A percentile compares a stretch with the other conserved stretches of the same genome.
Evolutionary conservation across 2,797 vertebrate genomes (phyloP).

Genomic region (Micromesistius poutassou): DNA sequence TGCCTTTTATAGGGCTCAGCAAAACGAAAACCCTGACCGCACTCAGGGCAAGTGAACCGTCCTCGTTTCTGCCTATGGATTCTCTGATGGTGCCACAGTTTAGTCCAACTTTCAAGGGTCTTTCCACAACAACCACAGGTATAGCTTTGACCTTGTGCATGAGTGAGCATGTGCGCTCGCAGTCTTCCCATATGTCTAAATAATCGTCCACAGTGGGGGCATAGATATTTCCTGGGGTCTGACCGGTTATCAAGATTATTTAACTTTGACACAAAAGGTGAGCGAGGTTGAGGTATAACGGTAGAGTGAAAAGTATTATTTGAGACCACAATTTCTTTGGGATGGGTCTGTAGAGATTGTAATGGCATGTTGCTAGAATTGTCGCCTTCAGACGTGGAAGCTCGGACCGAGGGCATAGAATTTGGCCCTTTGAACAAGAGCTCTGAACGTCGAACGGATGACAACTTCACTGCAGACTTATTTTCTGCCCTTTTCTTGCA

Average conservation of each 20-base stretch:
- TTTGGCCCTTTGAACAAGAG: conserved; percentile 34
- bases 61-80: conserved; percentile 69
- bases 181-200: conserved; percentile 75
- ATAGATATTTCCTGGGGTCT: conserved; percentile 75
- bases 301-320: conserved; percentile 52
- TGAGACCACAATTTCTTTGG: conserved; percentile 22
- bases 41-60: conserved; percentile 72
- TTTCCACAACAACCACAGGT: conserved; percentile 70
- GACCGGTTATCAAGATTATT: conserved; percentile 67
- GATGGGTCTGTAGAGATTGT: not conserved
- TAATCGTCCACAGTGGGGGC: conserved; percentile 71
- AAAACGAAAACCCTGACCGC: conserved; percentile 73
- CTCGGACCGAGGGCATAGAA: not conserved
- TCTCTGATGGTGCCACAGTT: conserved; percentile 76
- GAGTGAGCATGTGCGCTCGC: conserved; percentile 78
- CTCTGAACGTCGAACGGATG: conserved; percentile 41
- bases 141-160: conserved; percentile 62
- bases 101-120: conserved; percentile 69
- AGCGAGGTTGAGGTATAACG: conserved; percentile 32
- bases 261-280: conserved; percentile 59
- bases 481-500: conserved; percentile 50
- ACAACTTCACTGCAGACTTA: conserved; percentile 25
- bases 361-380: conserved; percentile 13
- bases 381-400: not conserved
- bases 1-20: conserved; percentile 67